Base-by-base conservation (phyloP, 64 coral and sea anemone species). In the Platygyra sinensis region DNA sequence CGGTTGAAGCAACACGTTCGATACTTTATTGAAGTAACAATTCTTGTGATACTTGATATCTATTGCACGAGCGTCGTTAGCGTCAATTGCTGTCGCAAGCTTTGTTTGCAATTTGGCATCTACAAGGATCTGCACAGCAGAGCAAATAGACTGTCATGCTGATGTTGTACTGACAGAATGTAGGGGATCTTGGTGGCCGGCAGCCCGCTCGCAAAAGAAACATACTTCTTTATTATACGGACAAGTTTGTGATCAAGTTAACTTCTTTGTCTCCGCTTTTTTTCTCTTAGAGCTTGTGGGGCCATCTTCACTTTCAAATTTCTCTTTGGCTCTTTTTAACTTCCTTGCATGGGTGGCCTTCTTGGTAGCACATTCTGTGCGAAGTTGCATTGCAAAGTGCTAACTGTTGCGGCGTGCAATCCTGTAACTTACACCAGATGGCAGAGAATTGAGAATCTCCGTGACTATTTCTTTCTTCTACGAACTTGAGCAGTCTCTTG, bases 351-450 rank as follows among this genome's bases (percentile, higher is more conserved):
- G 93, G 10, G 80, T 86, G 5, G 74, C n/a, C 74, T 29, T 94
- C 87, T 72, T 94, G 93, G 28, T 94, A 87, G 83, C 88, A 94
- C 9, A 30, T 94, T 87, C 81, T 72, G 67, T 90, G 93, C 93
- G 88, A 94, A 60, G 65, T 76, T 89, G 92, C 77, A 13, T 76
- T 94, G 73, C 32, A 74, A 63, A n/a, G 27, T 94, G 28, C 52
- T 62, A 90, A 61, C 76, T 90, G 78, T 39, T 90, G 64, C 33
- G 79, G 32, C 18, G 76, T 74, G 10, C 7, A 8, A 61, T 82
- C 64, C 29, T 82, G 78, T 74, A 90, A 60, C 25, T 90, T 73
- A 30, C 30, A n/a, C 89, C 89, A 90, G 71, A 80, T 36, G 39
- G 42, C 76, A 42, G 39, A 67, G 67, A 33, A 90, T 28, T 62